phyloP scores from a whole-genome alignment of 2,797 vertebrate genomes.

The Aphelocoma californica region DNA sequence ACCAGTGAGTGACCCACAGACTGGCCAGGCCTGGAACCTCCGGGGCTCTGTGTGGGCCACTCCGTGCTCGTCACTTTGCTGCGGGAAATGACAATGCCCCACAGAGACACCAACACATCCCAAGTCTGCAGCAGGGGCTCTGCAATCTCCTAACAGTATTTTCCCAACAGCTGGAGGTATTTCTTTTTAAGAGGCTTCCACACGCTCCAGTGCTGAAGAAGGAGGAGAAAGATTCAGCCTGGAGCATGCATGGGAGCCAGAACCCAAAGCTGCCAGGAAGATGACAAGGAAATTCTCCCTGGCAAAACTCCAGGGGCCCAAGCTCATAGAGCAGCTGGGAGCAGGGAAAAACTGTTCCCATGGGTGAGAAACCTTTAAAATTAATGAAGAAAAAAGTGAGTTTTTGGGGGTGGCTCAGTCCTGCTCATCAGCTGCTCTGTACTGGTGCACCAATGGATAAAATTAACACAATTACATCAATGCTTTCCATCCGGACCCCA shows the following conservation, averaged over 20 bases:
- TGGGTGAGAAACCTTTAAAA: not conserved
- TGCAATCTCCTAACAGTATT: not conserved
- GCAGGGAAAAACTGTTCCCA: not conserved
- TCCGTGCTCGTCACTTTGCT: fast-evolving
- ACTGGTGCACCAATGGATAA: slow-evolving; percentile 30
- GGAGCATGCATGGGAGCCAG: not conserved
- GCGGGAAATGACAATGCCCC: fast-evolving
- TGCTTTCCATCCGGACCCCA: not conserved
- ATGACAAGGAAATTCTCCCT: slow-evolving; percentile 42
- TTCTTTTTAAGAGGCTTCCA: not conserved
- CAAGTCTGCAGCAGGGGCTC: not conserved
- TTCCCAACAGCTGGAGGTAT: not conserved
- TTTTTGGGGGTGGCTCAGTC: not conserved
- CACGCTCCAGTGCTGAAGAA: slow-evolving; percentile 35
- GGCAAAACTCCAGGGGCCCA: slow-evolving; percentile 11
- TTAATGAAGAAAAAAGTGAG: not conserved
- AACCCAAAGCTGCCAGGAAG: not conserved
- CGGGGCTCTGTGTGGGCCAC: fast-evolving
- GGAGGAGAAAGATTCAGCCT: not conserved
- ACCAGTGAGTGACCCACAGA: not conserved
- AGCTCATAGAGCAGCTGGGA: not conserved
- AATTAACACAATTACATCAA: slow-evolving; percentile 48
- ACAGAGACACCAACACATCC: not conserved
- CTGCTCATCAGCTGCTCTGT: slow-evolving; percentile 51
- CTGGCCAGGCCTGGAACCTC: not conserved